Evolutionary conservation across 2,888 invertebrate species (phyloP), one percentile per base, ranked within the genome.

Genomic region (Himalopsyche tibetana): DNA sequence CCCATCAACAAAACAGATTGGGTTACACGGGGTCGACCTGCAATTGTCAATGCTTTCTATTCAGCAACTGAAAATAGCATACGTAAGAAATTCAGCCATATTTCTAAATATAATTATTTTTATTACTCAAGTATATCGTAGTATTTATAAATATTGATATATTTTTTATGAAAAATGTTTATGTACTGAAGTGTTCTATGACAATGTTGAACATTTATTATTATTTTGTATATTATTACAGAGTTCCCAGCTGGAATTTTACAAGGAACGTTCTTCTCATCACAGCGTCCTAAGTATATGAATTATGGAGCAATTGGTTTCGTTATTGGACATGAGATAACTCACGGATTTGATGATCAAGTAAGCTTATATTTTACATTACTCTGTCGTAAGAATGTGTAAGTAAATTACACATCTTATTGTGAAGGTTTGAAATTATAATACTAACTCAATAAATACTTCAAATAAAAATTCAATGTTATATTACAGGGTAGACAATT

Each of bases 201-300:
- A 28, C 28, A 28, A 28, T 28, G 28, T 28, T 28, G 28, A 45
- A 45, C 6, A 4, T 51, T 51, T 15, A 51, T 51, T 51, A 2
- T 4, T 15, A 12, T 12, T 19, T 19, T 82, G n/a, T 4, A 12
- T 40, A 19, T 80, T 45, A 28, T 85, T 85, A 15, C 92, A 98
- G 98, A 98, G 92, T 98, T 98, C 92, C 98, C 98, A 0, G 98
- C 98, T 89, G 98, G 98, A 88, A 98, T 98, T 88, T 93, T 98
- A 1, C 98, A 98, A 94, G 98, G 98, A 2, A 95, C 96, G 2
- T 98, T 98, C 94, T 98, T 98, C 93, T 96, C 95, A 85, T 96
- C 97, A 84, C 95, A 96, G 81, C 95, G 98, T 38, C 98, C 98
- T 0, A 95, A 95, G 89, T 98, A 98, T 91, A 96, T 98, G 96